Evolutionary conservation across 2,797 vertebrate species (phyloP).

Genomic region (Muraenolepis orangiensis): DNA sequence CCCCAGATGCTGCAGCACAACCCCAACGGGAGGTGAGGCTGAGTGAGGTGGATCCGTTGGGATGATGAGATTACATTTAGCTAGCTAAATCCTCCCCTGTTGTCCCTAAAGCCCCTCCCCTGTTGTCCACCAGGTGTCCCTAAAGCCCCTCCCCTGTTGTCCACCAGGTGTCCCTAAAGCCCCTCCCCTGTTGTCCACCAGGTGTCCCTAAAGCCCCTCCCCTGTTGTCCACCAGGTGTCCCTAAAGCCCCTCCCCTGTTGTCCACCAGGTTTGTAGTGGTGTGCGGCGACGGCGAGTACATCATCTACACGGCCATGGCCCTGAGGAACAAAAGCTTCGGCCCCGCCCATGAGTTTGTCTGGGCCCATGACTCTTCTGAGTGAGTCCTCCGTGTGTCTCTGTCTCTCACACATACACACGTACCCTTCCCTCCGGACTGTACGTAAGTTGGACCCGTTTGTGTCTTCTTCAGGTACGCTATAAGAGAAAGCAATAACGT

Average conservation of each 20-base stretch:
- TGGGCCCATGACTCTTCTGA: constrained; percentile 95
- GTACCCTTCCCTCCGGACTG: neutral
- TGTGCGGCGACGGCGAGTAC: constrained; percentile 84
- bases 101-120: too few species aligned
- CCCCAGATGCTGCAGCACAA: constrained; percentile 95
- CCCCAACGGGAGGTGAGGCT: constrained; percentile 85
- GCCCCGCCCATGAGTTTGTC: constrained; percentile 89
- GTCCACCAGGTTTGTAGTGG: constrained; percentile 83
- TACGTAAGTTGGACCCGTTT: neutral
- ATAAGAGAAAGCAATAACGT: constrained; percentile 87
- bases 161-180: too few species aligned
- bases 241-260: neutral
- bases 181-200: too few species aligned
- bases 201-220: too few species aligned
- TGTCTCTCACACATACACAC: neutral
- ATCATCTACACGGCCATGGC: constrained; percentile 89
- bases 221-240: too few species aligned
- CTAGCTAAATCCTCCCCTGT: too few species aligned
- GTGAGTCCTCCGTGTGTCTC: constrained; percentile 68
- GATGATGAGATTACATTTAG: too few species aligned
- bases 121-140: too few species aligned
- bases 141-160: too few species aligned
- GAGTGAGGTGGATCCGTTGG: neutral
- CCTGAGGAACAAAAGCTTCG: constrained; percentile 93
- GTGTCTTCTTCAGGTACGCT: constrained; percentile 74